Conservation (phyloP, 2,888 invertebrate genomes). For the Chydorus sphaericus region DNA sequence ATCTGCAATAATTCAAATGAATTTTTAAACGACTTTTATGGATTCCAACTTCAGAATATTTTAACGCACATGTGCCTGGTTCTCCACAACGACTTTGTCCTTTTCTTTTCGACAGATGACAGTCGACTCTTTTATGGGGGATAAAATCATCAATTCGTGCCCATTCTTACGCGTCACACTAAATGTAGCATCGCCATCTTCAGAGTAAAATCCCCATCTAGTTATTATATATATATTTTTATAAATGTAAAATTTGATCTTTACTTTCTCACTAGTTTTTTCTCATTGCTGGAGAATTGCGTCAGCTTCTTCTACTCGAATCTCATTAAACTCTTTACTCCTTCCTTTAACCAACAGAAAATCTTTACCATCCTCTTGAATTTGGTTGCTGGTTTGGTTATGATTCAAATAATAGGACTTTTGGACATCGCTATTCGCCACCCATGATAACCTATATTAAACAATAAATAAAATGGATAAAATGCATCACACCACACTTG, state of each 20-base stretch:
- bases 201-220: conserved; percentile 80
- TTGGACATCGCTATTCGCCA: conserved; percentile 10
- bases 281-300: conserved; percentile 59
- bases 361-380: background rate
- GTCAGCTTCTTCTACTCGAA: conserved; percentile 48
- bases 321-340: background rate
- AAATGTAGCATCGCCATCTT: conserved; percentile 78
- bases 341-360: background rate
- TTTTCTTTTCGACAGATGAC: conserved; percentile 61
- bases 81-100: conserved; percentile 61
- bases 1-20: conserved; percentile 5
- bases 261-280: background rate
- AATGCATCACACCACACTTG: background rate
- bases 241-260: too few relatives aligned
- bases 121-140: conserved; percentile 51
- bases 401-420: background rate
- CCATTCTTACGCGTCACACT: conserved; percentile 49
- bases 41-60: background rate
- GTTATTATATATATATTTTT: background rate
- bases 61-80: conserved; percentile 57
- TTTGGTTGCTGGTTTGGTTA: too few relatives aligned
- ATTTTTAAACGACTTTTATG: too few relatives aligned
- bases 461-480: too few relatives aligned
- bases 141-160: conserved; percentile 42
- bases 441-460: conserved; percentile 11